Percentiles rank a stretch among this genome's conserved stretches.
phyloP scores from a whole-genome alignment of 2,113 vertebrate species.

The Hyla sarda region DNA sequence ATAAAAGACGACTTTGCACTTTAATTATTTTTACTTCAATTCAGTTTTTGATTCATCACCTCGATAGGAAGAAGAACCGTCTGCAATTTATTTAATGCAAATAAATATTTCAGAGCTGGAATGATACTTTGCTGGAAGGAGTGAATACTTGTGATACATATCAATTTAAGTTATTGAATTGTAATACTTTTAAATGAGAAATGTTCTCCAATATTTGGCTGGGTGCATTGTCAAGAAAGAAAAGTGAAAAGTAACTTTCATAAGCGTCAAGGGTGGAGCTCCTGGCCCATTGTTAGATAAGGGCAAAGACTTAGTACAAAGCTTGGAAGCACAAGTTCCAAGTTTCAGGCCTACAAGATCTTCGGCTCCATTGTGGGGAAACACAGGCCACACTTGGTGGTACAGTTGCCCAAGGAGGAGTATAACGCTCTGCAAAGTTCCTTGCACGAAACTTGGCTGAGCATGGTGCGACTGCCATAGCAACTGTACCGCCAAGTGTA shows the following conservation, averaged over 20 bases:
- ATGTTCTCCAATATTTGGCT: background rate
- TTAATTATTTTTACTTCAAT: conserved; percentile 33
- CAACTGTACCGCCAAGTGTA: too few species aligned
- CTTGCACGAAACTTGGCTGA: too few species aligned
- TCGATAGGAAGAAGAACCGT: background rate
- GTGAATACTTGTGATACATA: background rate
- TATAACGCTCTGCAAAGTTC: too few species aligned
- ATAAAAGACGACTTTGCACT: conserved; percentile 36
- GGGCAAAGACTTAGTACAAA: background rate
- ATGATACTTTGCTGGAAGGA: background rate
- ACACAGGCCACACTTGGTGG: too few species aligned
- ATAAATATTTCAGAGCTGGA: background rate
- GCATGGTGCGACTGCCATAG: too few species aligned
- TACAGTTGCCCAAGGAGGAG: too few species aligned
- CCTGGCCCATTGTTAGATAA: background rate
- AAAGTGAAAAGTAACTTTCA: background rate
- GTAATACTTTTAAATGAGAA: background rate
- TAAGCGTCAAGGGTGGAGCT: background rate
- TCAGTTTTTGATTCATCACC: conserved; percentile 32
- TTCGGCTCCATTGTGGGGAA: too few species aligned
- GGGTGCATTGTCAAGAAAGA: background rate
- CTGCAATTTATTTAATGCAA: background rate
- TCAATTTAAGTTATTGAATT: background rate
- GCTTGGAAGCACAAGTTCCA: too few species aligned
- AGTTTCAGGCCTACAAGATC: too few species aligned